Evolutionary conservation across 2,113 vertebrate species (phyloP).

Genomic region (Echinops telfairi): DNA sequence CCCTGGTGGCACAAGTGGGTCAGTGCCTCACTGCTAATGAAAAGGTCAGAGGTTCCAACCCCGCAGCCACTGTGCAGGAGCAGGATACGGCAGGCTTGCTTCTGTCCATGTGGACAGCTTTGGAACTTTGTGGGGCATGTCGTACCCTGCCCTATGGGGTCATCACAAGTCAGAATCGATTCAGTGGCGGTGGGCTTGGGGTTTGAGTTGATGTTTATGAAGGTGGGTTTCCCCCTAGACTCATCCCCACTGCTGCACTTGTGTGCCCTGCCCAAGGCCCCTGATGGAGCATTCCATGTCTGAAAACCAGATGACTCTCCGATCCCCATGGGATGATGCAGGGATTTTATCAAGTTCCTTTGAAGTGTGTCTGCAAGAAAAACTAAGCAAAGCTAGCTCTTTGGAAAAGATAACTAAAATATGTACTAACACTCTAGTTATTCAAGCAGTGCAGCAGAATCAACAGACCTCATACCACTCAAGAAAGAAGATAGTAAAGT

Average conservation of each 20-base stretch:
- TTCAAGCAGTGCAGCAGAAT: neutral
- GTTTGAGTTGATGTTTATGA: neutral
- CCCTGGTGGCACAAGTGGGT: too few relatives aligned
- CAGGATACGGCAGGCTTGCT: too few relatives aligned
- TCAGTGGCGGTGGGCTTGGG: too few relatives aligned
- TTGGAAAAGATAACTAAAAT: slow-evolving; percentile 1
- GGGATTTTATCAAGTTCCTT: neutral
- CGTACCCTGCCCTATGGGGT: too few relatives aligned
- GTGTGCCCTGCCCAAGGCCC: neutral
- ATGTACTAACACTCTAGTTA: neutral
- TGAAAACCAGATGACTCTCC: neutral
- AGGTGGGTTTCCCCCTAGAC: neutral
- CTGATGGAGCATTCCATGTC: rapidly evolving
- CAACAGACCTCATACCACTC: neutral
- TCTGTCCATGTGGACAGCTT: too few relatives aligned
- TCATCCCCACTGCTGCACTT: rapidly evolving
- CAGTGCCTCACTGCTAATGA: too few relatives aligned
- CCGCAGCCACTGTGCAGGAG: too few relatives aligned
- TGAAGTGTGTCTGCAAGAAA: neutral
- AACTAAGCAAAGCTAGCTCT: slow-evolving; percentile 19
- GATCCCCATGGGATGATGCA: neutral
- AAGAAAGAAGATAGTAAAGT: neutral
- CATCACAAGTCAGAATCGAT: too few relatives aligned
- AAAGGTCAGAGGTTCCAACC: too few relatives aligned
- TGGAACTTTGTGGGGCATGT: too few relatives aligned